Evolutionary conservation across 2,888 invertebrate species (phyloP).

Genomic region (Thymelicus sylvestris): DNA sequence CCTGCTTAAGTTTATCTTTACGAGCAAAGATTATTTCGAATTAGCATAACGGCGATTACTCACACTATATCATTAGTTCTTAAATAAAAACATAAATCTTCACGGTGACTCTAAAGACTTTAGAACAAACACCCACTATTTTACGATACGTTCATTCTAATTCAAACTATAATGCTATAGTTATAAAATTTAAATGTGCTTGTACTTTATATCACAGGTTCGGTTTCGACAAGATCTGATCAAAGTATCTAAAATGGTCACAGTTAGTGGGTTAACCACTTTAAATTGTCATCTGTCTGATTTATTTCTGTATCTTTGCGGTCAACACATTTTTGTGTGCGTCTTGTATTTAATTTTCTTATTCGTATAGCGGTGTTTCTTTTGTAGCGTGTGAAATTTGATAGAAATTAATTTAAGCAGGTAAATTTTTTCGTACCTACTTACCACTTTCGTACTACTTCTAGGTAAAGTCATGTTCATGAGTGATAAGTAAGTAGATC

Average conservation of each 20-base stretch:
- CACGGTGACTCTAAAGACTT: constrained; percentile 70
- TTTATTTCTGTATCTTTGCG: constrained; percentile 83
- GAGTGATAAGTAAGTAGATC: too few species aligned
- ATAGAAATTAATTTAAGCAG: background rate
- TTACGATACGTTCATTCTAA: constrained; percentile 50
- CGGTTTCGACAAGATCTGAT: constrained; percentile 81
- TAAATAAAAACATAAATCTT: constrained; percentile 84
- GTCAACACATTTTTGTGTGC: constrained; percentile 77
- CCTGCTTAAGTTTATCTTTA: constrained; percentile 47
- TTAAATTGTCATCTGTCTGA: constrained; percentile 85
- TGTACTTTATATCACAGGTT: constrained; percentile 55
- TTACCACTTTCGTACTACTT: too few species aligned
- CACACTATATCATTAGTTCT: constrained; percentile 79
- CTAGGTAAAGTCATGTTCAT: too few species aligned
- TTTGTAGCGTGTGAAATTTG: constrained; percentile 15
- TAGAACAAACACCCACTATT: constrained; percentile 80
- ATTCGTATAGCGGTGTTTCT: constrained; percentile 35
- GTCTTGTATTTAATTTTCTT: constrained; percentile 55
- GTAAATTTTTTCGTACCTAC: too few species aligned
- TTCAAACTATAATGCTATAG: constrained; percentile 57
- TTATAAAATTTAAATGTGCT: constrained; percentile 51
- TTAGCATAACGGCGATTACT: constrained; percentile 80
- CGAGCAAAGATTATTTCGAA: constrained; percentile 70
- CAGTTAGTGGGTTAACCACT: constrained; percentile 86
- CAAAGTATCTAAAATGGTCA: constrained; percentile 85